A percentile compares a stretch with the other conserved stretches of the same genome.
phyloP scores from a whole-genome alignment of 2,888 invertebrate genomes.

The Urechis unicinctus region DNA sequence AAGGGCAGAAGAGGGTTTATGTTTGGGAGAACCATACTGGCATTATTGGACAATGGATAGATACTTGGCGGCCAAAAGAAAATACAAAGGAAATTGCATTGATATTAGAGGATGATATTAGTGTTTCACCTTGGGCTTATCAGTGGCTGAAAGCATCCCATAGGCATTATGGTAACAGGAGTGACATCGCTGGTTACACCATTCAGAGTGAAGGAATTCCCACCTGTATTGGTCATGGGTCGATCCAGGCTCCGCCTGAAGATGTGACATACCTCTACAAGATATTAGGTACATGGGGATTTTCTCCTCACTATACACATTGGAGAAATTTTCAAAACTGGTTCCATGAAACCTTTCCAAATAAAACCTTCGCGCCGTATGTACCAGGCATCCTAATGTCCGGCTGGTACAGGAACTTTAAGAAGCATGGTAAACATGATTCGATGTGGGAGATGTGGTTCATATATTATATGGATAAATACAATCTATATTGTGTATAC shows the following conservation, averaged over 20 bases:
- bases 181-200: slow-evolving; percentile 12
- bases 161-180: neutral
- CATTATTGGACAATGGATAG: slow-evolving; percentile 22
- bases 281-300: slow-evolving; percentile 20
- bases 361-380: slow-evolving; percentile 12
- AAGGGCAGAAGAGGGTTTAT: slow-evolving; percentile 11
- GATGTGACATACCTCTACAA: slow-evolving; percentile 15
- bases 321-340: slow-evolving; percentile 20
- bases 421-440: neutral
- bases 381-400: slow-evolving; percentile 16
- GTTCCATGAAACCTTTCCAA: slow-evolving; percentile 7
- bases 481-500: slow-evolving; percentile 11
- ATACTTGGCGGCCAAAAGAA: slow-evolving; percentile 26
- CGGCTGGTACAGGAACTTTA: slow-evolving; percentile 15
- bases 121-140: slow-evolving; percentile 22
- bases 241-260: slow-evolving; percentile 1
- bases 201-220: slow-evolving; percentile 10
- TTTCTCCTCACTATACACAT: slow-evolving; percentile 12
- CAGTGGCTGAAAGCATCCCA: slow-evolving; percentile 9
- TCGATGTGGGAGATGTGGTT: slow-evolving; percentile 23
- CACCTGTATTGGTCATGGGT: neutral
- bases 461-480: slow-evolving; percentile 12
- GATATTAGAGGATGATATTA: slow-evolving; percentile 33
- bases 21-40: slow-evolving; percentile 15
- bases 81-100: slow-evolving; percentile 27